These are phyloP conservation scores for Drosophila triauraria DNA, from an alignment of 1,140 invertebrate species.

Conservation along the genomic window DNA sequence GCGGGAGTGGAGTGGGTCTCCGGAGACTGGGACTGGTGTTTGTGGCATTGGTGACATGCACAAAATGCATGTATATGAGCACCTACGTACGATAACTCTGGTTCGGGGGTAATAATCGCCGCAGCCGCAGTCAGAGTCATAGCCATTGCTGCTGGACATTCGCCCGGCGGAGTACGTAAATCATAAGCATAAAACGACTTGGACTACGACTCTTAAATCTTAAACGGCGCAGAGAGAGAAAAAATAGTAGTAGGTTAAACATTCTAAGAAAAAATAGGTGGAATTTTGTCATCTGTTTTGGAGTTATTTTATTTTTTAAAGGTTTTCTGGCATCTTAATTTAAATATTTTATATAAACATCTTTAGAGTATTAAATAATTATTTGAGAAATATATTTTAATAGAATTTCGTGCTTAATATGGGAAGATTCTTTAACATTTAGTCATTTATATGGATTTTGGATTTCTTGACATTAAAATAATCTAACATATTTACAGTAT, in stretches of 20 bases:
- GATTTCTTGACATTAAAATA: no score
- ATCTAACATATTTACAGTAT: no score
- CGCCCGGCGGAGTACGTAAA: constrained; percentile 68
- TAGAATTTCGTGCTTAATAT: no score
- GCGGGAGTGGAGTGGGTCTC: constrained; percentile 11
- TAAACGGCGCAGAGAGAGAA: constrained; percentile 1
- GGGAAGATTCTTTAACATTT: no score
- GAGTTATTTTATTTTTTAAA: no score
- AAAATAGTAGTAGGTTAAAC: neutral
- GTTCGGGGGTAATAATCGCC: constrained; percentile 75
- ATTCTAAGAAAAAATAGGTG: neutral
- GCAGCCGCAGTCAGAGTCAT: constrained; percentile 12
- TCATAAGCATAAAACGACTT: constrained; percentile 72
- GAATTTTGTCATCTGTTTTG: neutral
- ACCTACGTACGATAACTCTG: constrained; percentile 74
- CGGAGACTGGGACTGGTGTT: constrained; percentile 36
- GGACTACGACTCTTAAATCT: constrained; percentile 28
- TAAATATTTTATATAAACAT: no score
- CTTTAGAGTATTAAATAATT: no score
- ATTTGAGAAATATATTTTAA: no score
- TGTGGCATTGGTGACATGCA: constrained; percentile 76
- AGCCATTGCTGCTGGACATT: constrained; percentile 50
- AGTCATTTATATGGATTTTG: no score
- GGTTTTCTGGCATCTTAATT: no score
- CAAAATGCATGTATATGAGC: constrained; percentile 83